Evolutionary conservation across 2,888 invertebrate species (phyloP), one percentile per base, ranked within the genome.

Genomic region (Lingula anatina): DNA sequence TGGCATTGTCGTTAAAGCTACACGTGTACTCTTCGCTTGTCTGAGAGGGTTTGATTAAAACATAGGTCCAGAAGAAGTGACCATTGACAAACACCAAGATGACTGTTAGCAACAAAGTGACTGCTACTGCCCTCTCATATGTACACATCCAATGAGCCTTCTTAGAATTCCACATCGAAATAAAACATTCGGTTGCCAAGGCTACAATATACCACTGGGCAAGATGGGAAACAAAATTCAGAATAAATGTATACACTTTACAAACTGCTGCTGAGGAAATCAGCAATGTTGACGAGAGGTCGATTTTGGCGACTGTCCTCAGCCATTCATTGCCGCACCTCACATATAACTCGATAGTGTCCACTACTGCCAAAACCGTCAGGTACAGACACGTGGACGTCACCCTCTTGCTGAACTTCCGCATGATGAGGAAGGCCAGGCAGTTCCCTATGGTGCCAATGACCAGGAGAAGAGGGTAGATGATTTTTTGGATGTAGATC

Each of bases 31-130:
- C 27, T 51, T 53, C n/a, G 49, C 45, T 5, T 37, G 31, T 5
- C 48, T 43, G 9, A 55, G 51, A 5, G 50, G 28, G 59, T 24
- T 45, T 55, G 5, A 64, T 59, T 9, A 71, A 54, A 4, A 71
- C 71, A 25, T 61, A 59, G 2, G 72, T 69, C 75, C 75, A 75
- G 64, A 75, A 75, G 56, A 62, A 70, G 53, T 73, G 71, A 28
- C 71, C 64, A 53, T 74, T 72, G 37, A 74, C 53, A 47, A 69
- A 70, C 26, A 70, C 61, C 1, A 73, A 57, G 2, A 75, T 42
- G 4, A 75, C 70, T n/a, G 64, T 64, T 23, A 72, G 63, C 20
- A 75, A 60, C 18, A 73, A 54, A 21, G 70, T 56, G 40, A 69
- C 61, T 9, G 72, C 68, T 18, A 61, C 61, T 5, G 67, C 68